Percentiles rank a stretch among this genome's conserved stretches.
These are phyloP conservation scores for Musca vetustissima DNA, from an alignment of 1,140 invertebrate genomes.

Conservation along the genomic window DNA sequence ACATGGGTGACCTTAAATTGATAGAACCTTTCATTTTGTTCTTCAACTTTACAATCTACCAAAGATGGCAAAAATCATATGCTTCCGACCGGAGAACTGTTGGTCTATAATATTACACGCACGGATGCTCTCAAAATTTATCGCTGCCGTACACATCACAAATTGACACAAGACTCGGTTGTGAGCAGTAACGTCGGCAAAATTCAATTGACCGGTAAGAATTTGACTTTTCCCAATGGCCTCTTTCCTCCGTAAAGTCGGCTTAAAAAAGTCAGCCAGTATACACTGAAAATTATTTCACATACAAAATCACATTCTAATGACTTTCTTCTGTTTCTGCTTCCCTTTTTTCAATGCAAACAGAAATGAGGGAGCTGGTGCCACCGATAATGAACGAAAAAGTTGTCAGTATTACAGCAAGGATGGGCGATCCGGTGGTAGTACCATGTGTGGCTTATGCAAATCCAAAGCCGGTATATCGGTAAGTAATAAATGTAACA, in stretches of 20 bases:
- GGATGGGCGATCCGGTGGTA: conserved; percentile 62
- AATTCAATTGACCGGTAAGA: conserved; percentile 70
- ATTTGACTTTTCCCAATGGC: neutral
- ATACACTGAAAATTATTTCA: neutral
- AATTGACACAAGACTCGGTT: conserved; percentile 61
- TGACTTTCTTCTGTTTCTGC: neutral
- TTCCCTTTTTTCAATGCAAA: conserved; percentile 17
- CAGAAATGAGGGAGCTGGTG: conserved; percentile 58
- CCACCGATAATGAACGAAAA: conserved; percentile 62
- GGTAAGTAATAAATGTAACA: conserved; percentile 53
- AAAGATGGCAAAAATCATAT: conserved; percentile 77
- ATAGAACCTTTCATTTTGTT: neutral
- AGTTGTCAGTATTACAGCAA: conserved; percentile 55
- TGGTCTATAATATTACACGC: conserved; percentile 73
- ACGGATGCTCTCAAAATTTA: conserved; percentile 65
- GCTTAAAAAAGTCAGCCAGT: neutral
- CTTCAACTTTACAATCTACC: neutral
- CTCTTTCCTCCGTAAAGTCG: neutral
- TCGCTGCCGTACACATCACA: conserved; percentile 48
- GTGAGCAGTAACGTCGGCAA: conserved; percentile 67
- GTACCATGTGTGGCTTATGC: conserved; percentile 69
- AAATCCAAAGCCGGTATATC: conserved; percentile 63
- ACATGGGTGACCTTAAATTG: conserved; percentile 11
- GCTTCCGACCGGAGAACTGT: conserved; percentile 73
- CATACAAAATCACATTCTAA: neutral